A percentile compares a stretch with the other conserved stretches of the same genome.
phyloP scores from a whole-genome alignment of 2,797 vertebrate species.

The Chelidonichthys spinosus region DNA sequence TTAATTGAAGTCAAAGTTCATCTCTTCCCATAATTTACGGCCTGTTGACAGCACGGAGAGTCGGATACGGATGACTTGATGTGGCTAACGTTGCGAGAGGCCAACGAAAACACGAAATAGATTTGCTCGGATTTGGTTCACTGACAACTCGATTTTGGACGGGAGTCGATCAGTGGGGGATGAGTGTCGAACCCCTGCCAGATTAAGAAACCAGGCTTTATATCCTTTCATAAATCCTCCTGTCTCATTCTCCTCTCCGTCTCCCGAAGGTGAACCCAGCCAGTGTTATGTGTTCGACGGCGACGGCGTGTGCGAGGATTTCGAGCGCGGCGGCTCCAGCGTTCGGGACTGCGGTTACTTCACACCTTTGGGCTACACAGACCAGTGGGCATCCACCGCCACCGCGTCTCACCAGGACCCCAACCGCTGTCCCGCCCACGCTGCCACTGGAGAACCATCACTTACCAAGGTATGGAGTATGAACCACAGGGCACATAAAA shows the following conservation, averaged over 20 bases:
- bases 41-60: conserved; percentile 62
- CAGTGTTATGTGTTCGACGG: conserved; percentile 91
- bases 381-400: conserved; percentile 92
- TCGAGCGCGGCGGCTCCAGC: conserved; percentile 86
- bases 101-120: conserved; percentile 71
- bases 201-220: conserved; percentile 68
- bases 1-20: conserved; percentile 62
- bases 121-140: conserved; percentile 67
- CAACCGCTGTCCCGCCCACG: conserved; percentile 85
- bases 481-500: conserved; percentile 18
- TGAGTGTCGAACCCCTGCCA: conserved; percentile 46
- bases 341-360: conserved; percentile 90
- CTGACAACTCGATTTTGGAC: conserved; percentile 71
- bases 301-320: conserved; percentile 91
- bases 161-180: conserved; percentile 53
- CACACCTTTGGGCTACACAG: conserved; percentile 87
- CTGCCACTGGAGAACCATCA: conserved; percentile 89
- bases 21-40: conserved; percentile 53
- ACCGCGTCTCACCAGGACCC: conserved; percentile 88
- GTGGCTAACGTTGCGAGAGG: conserved; percentile 49
- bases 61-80: conserved; percentile 55
- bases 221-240: conserved; percentile 68
- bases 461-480: conserved; percentile 80
- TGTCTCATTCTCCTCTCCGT: conserved; percentile 44
- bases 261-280: conserved; percentile 91